These are phyloP conservation scores for Magallana nippona DNA, from an alignment of 2,888 invertebrate genomes.

Conservation along the genomic window DNA sequence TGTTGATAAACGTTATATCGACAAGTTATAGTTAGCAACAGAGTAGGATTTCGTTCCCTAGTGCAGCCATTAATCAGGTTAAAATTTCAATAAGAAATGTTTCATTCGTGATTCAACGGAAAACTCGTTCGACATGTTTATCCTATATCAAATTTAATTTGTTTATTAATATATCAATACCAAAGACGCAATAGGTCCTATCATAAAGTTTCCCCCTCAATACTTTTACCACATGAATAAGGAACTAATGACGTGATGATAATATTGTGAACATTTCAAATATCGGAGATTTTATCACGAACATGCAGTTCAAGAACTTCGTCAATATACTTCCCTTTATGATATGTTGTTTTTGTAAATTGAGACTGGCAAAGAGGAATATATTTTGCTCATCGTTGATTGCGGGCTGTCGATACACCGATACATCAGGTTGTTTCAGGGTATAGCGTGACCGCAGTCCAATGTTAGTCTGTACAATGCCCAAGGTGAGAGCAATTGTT, in stretches of 20 bases:
- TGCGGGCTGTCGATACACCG: background rate
- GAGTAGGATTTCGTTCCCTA: no score
- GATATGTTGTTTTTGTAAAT: background rate
- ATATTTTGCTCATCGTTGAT: background rate
- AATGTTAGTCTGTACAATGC: background rate
- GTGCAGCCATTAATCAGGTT: no score
- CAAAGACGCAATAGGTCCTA: no score
- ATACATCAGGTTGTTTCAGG: background rate
- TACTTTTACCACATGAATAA: no score
- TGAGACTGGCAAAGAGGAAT: conserved; percentile 16
- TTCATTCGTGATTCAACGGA: no score
- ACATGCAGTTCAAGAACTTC: background rate
- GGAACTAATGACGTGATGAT: no score
- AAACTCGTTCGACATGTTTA: no score
- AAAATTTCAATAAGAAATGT: no score
- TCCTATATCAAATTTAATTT: no score
- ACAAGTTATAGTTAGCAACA: background rate
- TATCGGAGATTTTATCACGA: background rate
- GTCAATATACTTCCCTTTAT: background rate
- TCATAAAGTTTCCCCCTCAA: no score
- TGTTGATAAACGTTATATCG: background rate
- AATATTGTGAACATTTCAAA: background rate
- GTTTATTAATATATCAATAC: no score
- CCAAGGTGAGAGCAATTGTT: conserved; percentile 5
- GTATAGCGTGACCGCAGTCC: background rate